Percentiles rank a stretch among this genome's conserved stretches.
Evolutionary conservation across 1,140 invertebrate species (phyloP).

Genomic region (Drosophila quadrilineata): DNA sequence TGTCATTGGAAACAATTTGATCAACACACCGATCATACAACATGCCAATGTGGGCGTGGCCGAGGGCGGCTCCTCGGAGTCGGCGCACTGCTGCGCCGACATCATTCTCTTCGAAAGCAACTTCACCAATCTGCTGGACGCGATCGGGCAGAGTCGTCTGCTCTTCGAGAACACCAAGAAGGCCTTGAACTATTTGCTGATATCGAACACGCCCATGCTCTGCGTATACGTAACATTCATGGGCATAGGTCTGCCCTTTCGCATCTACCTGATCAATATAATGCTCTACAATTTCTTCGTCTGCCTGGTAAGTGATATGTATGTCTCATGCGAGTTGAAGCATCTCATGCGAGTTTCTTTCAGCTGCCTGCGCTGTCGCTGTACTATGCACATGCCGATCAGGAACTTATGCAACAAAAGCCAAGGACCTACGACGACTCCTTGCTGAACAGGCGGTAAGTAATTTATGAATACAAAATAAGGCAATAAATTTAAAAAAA

Average conservation of each 20-base stretch:
- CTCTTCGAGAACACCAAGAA: constrained; percentile 54
- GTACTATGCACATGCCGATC: constrained; percentile 35
- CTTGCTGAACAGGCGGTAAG: constrained; percentile 41
- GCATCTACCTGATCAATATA: constrained; percentile 4
- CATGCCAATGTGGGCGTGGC: constrained; percentile 40
- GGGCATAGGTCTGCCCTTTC: constrained; percentile 20
- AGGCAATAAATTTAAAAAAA: no score
- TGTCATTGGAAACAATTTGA: constrained; percentile 25
- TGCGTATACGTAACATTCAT: neutral
- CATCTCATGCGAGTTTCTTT: neutral
- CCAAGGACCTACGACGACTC: constrained; percentile 43
- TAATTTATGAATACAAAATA: no score
- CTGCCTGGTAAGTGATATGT: constrained; percentile 52
- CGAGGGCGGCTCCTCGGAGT: constrained; percentile 8
- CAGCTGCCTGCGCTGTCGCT: constrained; percentile 40
- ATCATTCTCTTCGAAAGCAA: constrained; percentile 34
- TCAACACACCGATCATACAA: constrained; percentile 22
- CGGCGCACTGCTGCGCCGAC: constrained; percentile 35
- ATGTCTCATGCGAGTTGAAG: neutral
- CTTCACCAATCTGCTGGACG: constrained; percentile 27
- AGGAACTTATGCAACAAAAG: constrained; percentile 36
- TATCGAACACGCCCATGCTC: constrained; percentile 17
- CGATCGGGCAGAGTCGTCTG: constrained; percentile 39
- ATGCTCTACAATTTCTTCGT: constrained; percentile 25
- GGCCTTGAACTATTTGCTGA: constrained; percentile 34